phyloP scores from a whole-genome alignment of 2,888 invertebrate species.

The Trachelus stipa region DNA sequence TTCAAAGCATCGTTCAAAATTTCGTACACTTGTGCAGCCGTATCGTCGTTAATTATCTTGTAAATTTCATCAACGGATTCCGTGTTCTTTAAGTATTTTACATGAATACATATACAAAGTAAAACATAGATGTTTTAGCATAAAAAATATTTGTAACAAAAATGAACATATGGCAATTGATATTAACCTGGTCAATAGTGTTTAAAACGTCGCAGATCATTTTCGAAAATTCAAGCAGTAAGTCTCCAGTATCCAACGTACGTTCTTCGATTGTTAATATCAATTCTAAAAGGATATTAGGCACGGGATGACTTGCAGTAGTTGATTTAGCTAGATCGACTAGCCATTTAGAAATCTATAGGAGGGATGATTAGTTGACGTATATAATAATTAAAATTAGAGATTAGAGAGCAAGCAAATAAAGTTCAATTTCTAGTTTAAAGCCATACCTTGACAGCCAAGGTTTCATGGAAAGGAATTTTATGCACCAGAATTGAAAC shows the following conservation, averaged over 20 bases:
- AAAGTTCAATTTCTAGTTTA: not conserved
- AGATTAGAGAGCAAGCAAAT: not conserved
- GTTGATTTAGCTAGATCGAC: conserved; percentile 35
- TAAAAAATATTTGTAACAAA: conserved; percentile 1
- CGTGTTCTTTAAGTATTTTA: conserved; percentile 33
- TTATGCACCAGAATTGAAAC: conserved; percentile 50
- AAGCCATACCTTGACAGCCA: not conserved
- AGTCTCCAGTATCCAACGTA: conserved; percentile 43
- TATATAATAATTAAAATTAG: not conserved
- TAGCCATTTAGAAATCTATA: conserved; percentile 47
- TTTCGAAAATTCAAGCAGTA: conserved; percentile 64
- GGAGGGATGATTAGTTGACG: not conserved
- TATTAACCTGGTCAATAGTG: conserved; percentile 64
- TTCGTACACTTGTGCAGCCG: conserved; percentile 58
- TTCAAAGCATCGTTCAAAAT: conserved; percentile 63
- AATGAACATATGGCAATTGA: not conserved
- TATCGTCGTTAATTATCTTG: conserved; percentile 62
- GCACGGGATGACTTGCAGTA: conserved; percentile 31
- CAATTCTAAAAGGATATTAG: conserved; percentile 45
- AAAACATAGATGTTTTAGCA: not conserved
- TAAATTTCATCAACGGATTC: conserved; percentile 36
- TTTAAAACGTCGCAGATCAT: conserved; percentile 66
- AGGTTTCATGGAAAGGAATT: conserved; percentile 41
- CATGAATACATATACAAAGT: not conserved
- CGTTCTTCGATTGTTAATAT: conserved; percentile 53